Evolutionary conservation across 2,113 vertebrate species (phyloP), one percentile per base, ranked within the genome.

Genomic region (Cichladusa arquata): DNA sequence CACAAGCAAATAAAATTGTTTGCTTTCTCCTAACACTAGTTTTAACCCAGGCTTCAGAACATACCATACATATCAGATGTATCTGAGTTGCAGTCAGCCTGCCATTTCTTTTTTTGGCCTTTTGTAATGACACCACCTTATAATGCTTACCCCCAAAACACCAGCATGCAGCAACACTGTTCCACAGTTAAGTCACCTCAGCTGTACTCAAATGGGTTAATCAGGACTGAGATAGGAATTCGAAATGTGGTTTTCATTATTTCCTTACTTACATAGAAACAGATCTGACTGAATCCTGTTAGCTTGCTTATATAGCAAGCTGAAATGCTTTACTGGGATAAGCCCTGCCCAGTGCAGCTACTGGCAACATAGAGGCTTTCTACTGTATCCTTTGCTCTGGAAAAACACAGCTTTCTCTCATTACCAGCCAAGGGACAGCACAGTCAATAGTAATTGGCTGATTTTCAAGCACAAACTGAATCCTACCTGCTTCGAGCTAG

Each of bases 401-500:
- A 61, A 84, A 91, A 93, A 76, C 85, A 87, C 61, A 92, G 85
- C 64, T 70, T 77, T 69, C 78, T 61, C 90, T 95, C 78, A 85
- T 92, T 87, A 90, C 53, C 85, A 88, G 93, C 74, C 67, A 79
- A 86, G 79, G 83, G 77, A 93, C 47, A 92, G 92, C 78, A 88
- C 62, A 88, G 42, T 54, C 90, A 95, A 94, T 91, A 88, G 81
- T 85, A 90, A 96, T 50, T 91, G 88, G 81, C 84, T 94, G 92
- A 94, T 95, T 95, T 95, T 95, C 93, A 95, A 82, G 91, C 84
- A 80, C 66, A 79, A 90, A 61, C 86, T 84, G 88, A 95, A 91
- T 87, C 81, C 74, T 92, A 94, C 93, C 84, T 93, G 79, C 74
- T 85, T 44, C 3, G 1, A 89, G 84, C 77, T 36, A 91, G 81